Evolutionary conservation across 2,888 invertebrate genomes (phyloP).

Genomic region (Rhamnusium bicolor): DNA sequence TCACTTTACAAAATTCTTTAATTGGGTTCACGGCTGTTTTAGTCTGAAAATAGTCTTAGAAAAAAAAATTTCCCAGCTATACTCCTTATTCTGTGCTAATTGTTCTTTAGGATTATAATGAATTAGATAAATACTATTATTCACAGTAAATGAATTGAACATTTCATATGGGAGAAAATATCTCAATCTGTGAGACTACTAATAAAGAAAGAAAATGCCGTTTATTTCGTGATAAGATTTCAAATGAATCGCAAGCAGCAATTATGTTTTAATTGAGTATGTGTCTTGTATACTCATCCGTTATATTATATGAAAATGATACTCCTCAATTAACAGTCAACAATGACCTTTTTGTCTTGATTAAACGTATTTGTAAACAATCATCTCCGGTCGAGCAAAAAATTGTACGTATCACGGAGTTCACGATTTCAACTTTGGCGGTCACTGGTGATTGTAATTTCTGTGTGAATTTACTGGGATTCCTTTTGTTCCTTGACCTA

Average conservation of each 20-base stretch:
- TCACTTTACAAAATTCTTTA: too few relatives aligned
- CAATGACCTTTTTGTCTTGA: slow-evolving; percentile 33
- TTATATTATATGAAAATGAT: slow-evolving; percentile 4
- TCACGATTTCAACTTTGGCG: slow-evolving; percentile 40
- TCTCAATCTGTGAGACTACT: too few relatives aligned
- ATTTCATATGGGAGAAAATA: too few relatives aligned
- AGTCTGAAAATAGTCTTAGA: too few relatives aligned
- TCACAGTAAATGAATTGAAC: too few relatives aligned
- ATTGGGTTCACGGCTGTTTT: too few relatives aligned
- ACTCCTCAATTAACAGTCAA: slow-evolving; percentile 7
- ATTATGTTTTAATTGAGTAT: slow-evolving; percentile 2
- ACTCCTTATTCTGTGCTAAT: too few relatives aligned
- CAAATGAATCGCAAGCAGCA: not conserved
- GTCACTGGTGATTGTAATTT: slow-evolving; percentile 46
- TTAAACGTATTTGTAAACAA: slow-evolving; percentile 27
- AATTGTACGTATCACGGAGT: slow-evolving; percentile 40
- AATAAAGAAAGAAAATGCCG: not conserved
- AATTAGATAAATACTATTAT: too few relatives aligned
- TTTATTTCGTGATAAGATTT: not conserved
- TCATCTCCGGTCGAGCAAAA: slow-evolving; percentile 25
- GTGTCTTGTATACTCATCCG: not conserved
- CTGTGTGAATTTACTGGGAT: slow-evolving; percentile 42
- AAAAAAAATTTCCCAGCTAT: too few relatives aligned
- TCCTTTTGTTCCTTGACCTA: slow-evolving; percentile 42
- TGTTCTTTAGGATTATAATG: too few relatives aligned